phyloP scores from a whole-genome alignment of 2,113 vertebrate genomes.

The Verasper variegatus region DNA sequence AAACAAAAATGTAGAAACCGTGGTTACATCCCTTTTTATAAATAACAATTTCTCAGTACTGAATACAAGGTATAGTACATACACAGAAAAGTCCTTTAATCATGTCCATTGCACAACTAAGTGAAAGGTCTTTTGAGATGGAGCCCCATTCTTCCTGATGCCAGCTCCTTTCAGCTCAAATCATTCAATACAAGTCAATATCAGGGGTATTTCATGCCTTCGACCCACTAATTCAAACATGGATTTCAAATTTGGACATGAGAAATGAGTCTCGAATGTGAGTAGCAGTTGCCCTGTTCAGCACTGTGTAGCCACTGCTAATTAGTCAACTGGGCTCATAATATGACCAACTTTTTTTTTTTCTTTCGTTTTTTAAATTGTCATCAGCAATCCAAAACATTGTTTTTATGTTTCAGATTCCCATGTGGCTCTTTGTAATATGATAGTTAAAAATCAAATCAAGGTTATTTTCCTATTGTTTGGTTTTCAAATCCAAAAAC shows the following conservation, averaged over 20 bases:
- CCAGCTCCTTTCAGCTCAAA: constrained; percentile 69
- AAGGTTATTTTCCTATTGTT: not conserved
- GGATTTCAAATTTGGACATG: not conserved
- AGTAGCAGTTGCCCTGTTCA: not conserved
- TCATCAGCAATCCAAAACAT: too few relatives aligned
- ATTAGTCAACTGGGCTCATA: not conserved
- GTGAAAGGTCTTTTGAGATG: constrained; percentile 71
- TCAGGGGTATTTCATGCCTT: constrained; percentile 71
- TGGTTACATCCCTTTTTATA: not conserved
- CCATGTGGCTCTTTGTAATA: not conserved
- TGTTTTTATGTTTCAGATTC: constrained; percentile 8
- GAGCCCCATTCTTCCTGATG: constrained; percentile 57
- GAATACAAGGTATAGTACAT: too few relatives aligned
- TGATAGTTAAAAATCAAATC: not conserved
- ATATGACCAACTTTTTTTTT: not conserved
- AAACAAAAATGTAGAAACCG: not conserved
- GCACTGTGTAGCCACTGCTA: not conserved
- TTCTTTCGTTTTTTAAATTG: not conserved
- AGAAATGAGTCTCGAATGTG: not conserved
- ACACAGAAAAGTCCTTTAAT: too few relatives aligned
- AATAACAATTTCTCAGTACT: too few relatives aligned
- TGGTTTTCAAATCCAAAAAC: constrained; percentile 18
- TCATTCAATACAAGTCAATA: constrained; percentile 61
- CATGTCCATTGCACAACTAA: not conserved
- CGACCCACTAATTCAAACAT: constrained; percentile 32